Evolutionary conservation across 2,113 vertebrate genomes (phyloP).

Genomic region (Calidris pygmaea): DNA sequence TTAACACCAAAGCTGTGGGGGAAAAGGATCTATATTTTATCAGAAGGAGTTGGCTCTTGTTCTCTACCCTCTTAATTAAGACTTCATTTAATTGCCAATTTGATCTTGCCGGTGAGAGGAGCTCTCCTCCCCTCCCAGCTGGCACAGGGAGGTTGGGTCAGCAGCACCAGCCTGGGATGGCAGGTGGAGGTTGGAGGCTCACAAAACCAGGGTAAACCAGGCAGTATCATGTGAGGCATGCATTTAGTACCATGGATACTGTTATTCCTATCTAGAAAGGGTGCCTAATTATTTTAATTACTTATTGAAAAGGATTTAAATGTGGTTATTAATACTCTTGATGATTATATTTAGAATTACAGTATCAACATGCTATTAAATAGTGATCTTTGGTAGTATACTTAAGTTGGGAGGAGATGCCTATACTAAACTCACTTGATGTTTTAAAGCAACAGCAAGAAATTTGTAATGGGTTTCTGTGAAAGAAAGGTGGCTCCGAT

Average conservation of each 20-base stretch:
- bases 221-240: neutral
- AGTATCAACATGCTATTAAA: neutral
- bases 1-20: neutral
- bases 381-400: neutral
- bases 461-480: neutral
- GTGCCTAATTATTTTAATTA: neutral
- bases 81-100: neutral
- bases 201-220: neutral
- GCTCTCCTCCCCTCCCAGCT: neutral
- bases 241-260: neutral
- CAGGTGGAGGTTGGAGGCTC: neutral
- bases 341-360: neutral
- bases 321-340: neutral
- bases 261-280: neutral
- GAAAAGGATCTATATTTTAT: neutral
- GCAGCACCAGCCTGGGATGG: neutral
- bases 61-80: neutral
- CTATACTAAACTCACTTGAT: neutral
- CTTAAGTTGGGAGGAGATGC: neutral
- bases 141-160: fast-evolving
- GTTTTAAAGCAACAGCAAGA: neutral
- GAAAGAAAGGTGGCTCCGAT: neutral
- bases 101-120: neutral
- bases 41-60: neutral
- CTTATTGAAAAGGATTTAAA: neutral